A percentile compares a stretch with the other conserved stretches of the same genome.
Evolutionary conservation across 2,113 vertebrate species (phyloP).

Genomic region (Dinomys branickii): DNA sequence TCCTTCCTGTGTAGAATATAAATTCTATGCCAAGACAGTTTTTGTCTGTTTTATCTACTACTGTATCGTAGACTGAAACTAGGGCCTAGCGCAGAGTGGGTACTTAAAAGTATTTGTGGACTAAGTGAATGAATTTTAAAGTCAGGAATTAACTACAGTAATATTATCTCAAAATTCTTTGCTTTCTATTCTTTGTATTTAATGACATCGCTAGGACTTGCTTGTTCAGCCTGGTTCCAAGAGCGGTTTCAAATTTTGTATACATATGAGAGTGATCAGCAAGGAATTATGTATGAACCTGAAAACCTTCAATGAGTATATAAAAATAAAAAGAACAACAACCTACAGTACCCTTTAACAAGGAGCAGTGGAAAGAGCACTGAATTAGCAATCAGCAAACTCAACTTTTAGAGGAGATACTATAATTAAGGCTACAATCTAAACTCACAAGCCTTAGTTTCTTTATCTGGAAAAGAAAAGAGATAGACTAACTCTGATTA

Average conservation of each 20-base stretch:
- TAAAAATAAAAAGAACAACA: neutral
- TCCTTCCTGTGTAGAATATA: neutral
- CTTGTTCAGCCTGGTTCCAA: neutral
- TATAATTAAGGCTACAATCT: slow-evolving; percentile 8
- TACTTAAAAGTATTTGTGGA: neutral
- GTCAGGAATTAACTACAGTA: neutral
- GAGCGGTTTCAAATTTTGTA: neutral
- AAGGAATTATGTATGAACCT: slow-evolving; percentile 12
- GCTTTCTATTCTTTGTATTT: slow-evolving; percentile 28
- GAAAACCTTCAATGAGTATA: slow-evolving; percentile 5
- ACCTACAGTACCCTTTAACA: neutral
- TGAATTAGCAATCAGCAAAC: neutral
- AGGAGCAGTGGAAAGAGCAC: neutral
- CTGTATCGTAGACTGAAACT: neutral
- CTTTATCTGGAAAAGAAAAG: slow-evolving; percentile 37
- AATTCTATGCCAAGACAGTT: neutral
- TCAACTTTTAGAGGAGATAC: neutral
- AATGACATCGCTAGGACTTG: neutral
- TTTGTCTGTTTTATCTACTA: neutral
- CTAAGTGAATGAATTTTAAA: neutral
- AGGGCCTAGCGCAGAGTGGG: neutral
- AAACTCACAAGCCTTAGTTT: slow-evolving; percentile 14
- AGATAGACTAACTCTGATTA: neutral
- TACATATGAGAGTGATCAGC: neutral
- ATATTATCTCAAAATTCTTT: neutral